These are phyloP conservation scores for Batillaria attramentaria DNA, from an alignment of 1,140 invertebrate genomes.

Conservation along the genomic window DNA sequence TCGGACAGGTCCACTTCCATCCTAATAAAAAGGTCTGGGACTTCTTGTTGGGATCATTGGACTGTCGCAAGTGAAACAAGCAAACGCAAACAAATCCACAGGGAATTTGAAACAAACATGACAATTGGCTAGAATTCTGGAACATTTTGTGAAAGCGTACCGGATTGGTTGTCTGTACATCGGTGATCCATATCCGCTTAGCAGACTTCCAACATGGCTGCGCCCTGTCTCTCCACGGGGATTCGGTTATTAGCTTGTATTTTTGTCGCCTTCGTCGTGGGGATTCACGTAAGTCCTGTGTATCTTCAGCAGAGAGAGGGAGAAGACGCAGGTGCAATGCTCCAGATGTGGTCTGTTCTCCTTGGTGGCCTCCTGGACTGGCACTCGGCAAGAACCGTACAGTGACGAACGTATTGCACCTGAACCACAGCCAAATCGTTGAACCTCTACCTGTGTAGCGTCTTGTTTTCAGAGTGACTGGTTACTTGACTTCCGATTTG, in stretches of 20 bases:
- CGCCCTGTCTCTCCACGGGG: constrained; percentile 19
- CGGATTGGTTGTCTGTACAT: constrained; percentile 2
- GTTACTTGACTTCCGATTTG: neutral
- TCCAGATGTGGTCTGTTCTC: no score
- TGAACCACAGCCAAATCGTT: no score
- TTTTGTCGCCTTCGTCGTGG: constrained; percentile 25
- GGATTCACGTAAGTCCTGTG: constrained; percentile 27
- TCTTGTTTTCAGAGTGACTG: neutral
- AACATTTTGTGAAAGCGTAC: neutral
- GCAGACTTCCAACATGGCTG: constrained; percentile 23
- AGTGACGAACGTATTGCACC: no score
- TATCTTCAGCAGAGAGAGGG: no score
- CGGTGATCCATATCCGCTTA: constrained; percentile 12
- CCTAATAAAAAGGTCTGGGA: constrained; percentile 1
- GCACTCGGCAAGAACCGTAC: no score
- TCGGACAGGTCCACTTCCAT: constrained; percentile 56
- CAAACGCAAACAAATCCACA: constrained; percentile 5
- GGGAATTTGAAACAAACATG: neutral
- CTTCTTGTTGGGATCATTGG: neutral
- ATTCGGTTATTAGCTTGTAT: constrained; percentile 21
- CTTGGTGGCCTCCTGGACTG: no score
- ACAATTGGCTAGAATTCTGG: neutral
- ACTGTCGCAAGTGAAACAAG: neutral
- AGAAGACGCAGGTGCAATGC: no score
- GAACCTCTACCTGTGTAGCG: no score